phyloP scores from a whole-genome alignment of 2,797 vertebrate species.

The Eidolon dupreanum region DNA sequence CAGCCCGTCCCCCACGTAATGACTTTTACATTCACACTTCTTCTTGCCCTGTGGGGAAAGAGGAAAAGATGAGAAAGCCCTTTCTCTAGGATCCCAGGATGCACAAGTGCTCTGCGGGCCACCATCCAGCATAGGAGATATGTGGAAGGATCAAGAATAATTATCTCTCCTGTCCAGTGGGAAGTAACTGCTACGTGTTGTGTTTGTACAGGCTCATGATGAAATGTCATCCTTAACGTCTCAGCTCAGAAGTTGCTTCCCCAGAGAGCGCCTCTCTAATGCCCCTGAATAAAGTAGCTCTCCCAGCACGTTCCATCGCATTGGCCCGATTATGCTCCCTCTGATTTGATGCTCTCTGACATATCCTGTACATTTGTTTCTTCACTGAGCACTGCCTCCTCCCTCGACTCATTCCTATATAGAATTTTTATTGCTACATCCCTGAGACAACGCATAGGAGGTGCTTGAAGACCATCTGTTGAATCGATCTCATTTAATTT shows the following conservation, averaged over 20 bases:
- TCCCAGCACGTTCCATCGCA: rapidly evolving
- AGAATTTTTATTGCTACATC: rapidly evolving
- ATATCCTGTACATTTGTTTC: rapidly evolving
- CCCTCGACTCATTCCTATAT: too few species aligned
- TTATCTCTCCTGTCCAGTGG: too few species aligned
- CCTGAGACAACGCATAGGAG: not conserved
- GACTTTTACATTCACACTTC: constrained; percentile 91
- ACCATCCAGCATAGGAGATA: rapidly evolving
- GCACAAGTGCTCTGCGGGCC: rapidly evolving
- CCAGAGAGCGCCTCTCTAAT: not conserved
- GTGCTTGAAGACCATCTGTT: not conserved
- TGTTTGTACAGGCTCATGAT: not conserved
- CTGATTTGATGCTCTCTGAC: not conserved
- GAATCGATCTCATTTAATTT: not conserved
- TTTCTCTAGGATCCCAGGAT: not conserved
- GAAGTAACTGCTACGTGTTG: rapidly evolving
- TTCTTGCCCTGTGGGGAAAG: constrained; percentile 87
- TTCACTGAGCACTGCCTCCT: not conserved
- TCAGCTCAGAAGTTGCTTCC: not conserved
- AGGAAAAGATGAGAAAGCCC: not conserved
- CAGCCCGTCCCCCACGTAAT: constrained; percentile 92
- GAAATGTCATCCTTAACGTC: not conserved
- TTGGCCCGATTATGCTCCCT: not conserved
- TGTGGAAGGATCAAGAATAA: not conserved
- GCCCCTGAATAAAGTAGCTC: not conserved